Evolutionary conservation across 2,797 vertebrate genomes (phyloP).

Genomic region (Tapera naevia): DNA sequence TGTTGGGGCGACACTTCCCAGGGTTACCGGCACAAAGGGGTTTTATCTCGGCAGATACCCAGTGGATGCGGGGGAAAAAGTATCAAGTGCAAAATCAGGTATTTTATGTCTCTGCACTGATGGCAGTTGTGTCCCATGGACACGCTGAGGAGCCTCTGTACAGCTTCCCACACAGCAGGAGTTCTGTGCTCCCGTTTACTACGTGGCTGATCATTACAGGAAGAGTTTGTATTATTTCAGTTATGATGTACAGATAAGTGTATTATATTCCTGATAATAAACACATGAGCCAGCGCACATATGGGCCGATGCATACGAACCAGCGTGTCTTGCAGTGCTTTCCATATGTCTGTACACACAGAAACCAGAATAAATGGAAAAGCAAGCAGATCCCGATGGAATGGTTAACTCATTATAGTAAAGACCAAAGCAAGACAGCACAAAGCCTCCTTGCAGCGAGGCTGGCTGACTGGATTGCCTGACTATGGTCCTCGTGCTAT

Average conservation of each 20-base stretch:
- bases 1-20: neutral
- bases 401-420: neutral
- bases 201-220: slow-evolving; percentile 41
- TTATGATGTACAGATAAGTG: slow-evolving; percentile 72
- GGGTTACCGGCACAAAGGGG: accelerated
- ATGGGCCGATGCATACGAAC: slow-evolving; percentile 62
- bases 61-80: neutral
- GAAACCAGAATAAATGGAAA: neutral
- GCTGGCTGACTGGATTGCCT: neutral
- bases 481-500: neutral
- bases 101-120: slow-evolving; percentile 74
- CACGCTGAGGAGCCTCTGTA: slow-evolving; percentile 71
- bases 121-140: slow-evolving; percentile 82
- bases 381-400: neutral
- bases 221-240: slow-evolving; percentile 68
- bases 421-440: neutral
- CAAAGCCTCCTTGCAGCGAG: neutral
- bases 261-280: slow-evolving; percentile 75
- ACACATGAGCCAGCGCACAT: slow-evolving; percentile 35
- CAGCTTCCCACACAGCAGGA: slow-evolving; percentile 53
- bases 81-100: slow-evolving; percentile 75
- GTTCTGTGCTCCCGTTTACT: slow-evolving; percentile 58
- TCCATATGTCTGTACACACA: neutral
- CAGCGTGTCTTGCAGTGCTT: neutral
- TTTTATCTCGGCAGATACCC: neutral